These are phyloP conservation scores for Psittacara wagleri DNA, from an alignment of 2,113 vertebrate species.

Conservation along the genomic window DNA sequence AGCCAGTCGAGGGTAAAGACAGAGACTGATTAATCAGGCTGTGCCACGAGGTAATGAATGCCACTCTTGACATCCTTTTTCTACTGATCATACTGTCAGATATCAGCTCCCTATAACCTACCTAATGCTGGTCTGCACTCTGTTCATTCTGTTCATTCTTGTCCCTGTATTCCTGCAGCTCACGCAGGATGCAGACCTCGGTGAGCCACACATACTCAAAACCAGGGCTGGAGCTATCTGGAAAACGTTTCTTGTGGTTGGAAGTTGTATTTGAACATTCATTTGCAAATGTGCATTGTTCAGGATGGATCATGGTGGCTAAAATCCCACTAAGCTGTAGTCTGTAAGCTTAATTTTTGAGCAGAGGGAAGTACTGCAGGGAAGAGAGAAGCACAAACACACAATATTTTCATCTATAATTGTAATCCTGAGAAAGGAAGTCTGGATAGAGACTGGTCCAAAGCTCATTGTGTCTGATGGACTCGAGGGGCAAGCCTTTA, in stretches of 20 bases:
- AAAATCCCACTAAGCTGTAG: not conserved
- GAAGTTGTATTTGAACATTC: not conserved
- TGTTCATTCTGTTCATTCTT: not conserved
- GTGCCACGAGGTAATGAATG: not conserved
- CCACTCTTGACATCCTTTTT: not conserved
- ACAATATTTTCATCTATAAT: not conserved
- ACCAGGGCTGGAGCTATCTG: not conserved
- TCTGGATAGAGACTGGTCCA: not conserved
- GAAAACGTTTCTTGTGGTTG: not conserved
- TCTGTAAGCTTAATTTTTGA: not conserved
- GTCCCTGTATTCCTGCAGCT: not conserved
- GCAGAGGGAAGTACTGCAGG: not conserved
- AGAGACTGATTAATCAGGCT: not conserved
- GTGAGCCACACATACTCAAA: not conserved
- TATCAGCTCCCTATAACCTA: not conserved
- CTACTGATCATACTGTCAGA: not conserved
- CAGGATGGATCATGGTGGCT: not conserved
- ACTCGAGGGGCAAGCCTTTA: not conserved
- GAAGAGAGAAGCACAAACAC: not conserved
- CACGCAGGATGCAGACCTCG: fast-evolving
- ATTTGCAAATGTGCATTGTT: not conserved
- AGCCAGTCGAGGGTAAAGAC: not conserved
- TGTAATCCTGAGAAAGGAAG: not conserved
- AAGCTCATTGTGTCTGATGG: not conserved
- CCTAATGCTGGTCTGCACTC: not conserved